These are phyloP conservation scores for Papilio machaon DNA, from an alignment of 1,140 invertebrate species.

Conservation along the genomic window DNA sequence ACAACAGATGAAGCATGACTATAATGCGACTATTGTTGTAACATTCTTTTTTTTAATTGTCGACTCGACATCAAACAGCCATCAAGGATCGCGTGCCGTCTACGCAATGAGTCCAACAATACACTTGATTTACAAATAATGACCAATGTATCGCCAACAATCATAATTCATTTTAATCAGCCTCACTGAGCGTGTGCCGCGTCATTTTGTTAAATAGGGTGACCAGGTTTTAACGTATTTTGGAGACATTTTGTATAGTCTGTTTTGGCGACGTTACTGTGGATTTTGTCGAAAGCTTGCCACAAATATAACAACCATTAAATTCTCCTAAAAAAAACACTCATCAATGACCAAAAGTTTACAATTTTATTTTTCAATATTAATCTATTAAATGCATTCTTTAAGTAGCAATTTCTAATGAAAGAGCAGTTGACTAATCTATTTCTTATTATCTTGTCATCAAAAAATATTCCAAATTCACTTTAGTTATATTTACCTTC, in stretches of 20 bases:
- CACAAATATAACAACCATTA: no score
- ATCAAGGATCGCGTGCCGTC: slow-evolving; percentile 56
- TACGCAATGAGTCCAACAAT: slow-evolving; percentile 50
- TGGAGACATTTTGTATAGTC: slow-evolving; percentile 34
- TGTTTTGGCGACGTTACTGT: not conserved
- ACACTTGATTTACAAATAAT: slow-evolving; percentile 73
- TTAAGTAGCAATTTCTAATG: no score
- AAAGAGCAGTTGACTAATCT: not conserved
- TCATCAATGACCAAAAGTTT: no score
- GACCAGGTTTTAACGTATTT: not conserved
- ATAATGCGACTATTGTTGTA: not conserved
- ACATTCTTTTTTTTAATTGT: slow-evolving; percentile 9
- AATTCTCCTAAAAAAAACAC: no score
- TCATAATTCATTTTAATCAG: slow-evolving; percentile 67
- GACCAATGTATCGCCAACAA: slow-evolving; percentile 61
- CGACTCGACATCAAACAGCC: slow-evolving; percentile 31
- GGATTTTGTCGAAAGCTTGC: no score
- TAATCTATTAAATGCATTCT: no score
- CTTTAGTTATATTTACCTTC: not conserved
- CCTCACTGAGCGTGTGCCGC: slow-evolving; percentile 43
- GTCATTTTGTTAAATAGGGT: slow-evolving; percentile 43
- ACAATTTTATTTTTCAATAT: no score
- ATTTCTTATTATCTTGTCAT: not conserved
- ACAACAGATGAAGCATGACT: not conserved
- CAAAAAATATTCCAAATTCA: not conserved